These are phyloP conservation scores for Acanthisitta chloris DNA, from an alignment of 2,113 vertebrate species.

Conservation along the genomic window DNA sequence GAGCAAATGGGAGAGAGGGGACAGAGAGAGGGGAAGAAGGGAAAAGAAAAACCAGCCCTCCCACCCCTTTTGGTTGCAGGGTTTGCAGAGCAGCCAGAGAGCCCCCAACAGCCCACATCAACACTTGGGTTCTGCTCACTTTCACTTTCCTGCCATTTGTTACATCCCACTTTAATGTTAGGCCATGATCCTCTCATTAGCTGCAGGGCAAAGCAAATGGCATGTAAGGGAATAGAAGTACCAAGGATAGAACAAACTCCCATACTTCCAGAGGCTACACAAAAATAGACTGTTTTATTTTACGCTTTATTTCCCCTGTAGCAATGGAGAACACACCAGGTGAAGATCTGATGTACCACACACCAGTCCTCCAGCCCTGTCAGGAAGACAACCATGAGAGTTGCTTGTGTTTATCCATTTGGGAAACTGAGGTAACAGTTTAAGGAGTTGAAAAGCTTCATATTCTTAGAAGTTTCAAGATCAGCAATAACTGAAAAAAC, in stretches of 20 bases:
- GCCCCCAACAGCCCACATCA: not conserved
- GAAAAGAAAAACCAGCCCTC: not conserved
- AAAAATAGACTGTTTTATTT: not conserved
- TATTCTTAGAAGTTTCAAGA: not conserved
- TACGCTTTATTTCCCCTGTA: not conserved
- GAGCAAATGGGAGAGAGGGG: not conserved
- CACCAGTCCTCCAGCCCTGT: not conserved
- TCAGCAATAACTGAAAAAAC: not conserved
- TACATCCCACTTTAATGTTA: not conserved
- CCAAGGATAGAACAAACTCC: not conserved
- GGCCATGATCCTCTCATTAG: not conserved
- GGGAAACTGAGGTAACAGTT: not conserved
- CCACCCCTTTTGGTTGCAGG: not conserved
- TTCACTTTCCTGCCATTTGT: not conserved
- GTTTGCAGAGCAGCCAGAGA: not conserved
- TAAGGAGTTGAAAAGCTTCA: not conserved
- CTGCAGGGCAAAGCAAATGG: not conserved
- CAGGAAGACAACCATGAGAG: not conserved
- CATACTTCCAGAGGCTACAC: not conserved
- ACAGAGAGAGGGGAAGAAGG: not conserved
- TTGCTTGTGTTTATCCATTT: not conserved
- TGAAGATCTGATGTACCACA: not conserved
- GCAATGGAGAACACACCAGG: rapidly evolving
- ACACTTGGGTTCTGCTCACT: not conserved
- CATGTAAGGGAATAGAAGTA: not conserved